Conservation (phyloP, 2,113 vertebrate species). For the Limnothrissa miodon region DNA sequence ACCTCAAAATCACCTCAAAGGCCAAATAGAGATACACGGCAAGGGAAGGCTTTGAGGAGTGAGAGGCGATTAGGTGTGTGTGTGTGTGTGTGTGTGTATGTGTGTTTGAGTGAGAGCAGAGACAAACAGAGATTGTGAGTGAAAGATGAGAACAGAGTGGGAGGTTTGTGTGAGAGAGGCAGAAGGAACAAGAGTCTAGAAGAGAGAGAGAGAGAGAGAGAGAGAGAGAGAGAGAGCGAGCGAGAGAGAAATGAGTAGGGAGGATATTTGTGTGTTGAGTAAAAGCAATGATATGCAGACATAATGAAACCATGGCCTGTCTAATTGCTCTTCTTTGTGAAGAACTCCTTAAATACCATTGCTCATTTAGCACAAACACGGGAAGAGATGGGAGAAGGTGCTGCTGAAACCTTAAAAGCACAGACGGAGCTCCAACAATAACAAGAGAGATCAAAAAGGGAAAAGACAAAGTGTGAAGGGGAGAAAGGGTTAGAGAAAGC, state of each 20-base stretch:
- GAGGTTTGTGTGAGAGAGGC: neutral
- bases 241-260: neutral
- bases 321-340: neutral
- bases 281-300: neutral
- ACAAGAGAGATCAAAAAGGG: neutral
- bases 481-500: neutral
- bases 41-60: neutral
- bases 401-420: neutral
- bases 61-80: neutral
- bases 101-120: neutral
- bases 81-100: neutral
- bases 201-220: neutral
- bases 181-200: neutral
- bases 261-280: too few relatives aligned
- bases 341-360: neutral
- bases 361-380: neutral
- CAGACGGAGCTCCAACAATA: neutral
- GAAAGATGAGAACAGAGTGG: neutral
- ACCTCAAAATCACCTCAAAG: neutral
- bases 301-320: conserved; percentile 5
- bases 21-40: neutral
- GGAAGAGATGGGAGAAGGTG: neutral
- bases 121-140: neutral
- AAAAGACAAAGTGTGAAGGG: neutral
- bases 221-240: neutral